Conservation (phyloP, 2,797 vertebrate genomes). For the Hirundo rustica region DNA sequence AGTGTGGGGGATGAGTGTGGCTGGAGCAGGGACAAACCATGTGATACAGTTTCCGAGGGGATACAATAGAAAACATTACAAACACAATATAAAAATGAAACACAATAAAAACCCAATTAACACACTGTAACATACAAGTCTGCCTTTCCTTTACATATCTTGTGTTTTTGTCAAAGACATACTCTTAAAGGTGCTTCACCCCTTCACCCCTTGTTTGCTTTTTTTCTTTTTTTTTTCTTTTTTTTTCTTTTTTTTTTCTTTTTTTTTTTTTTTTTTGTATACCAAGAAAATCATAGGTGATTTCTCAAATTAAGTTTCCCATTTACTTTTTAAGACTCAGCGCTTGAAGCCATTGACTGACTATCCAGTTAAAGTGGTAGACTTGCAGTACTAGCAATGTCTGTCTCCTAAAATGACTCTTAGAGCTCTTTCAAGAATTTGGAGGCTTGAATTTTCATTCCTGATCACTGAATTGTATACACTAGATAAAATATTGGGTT, state of each 20-base stretch:
- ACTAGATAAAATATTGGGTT: neutral
- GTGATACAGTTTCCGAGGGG: no score
- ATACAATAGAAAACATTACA: no score
- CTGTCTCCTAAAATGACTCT: neutral
- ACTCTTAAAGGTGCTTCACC: neutral
- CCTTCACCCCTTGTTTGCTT: neutral
- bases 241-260: neutral
- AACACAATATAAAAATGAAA: no score
- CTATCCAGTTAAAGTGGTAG: neutral
- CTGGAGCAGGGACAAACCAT: no score
- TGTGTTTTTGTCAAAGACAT: neutral
- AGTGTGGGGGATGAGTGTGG: no score
- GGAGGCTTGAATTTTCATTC: conserved; percentile 8
- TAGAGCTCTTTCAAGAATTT: neutral
- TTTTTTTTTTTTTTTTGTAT: neutral
- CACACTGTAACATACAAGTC: neutral
- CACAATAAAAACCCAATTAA: no score
- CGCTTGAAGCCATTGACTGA: neutral
- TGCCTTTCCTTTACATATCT: neutral
- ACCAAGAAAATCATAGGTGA: neutral
- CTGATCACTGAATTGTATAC: neutral
- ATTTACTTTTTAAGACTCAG: neutral
- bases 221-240: neutral
- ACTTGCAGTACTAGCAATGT: neutral
- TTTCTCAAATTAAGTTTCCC: neutral